Percentiles rank a stretch among this genome's conserved stretches.
These are phyloP conservation scores for Larimichthys crocea DNA, from an alignment of 2,113 vertebrate genomes.

Conservation along the genomic window DNA sequence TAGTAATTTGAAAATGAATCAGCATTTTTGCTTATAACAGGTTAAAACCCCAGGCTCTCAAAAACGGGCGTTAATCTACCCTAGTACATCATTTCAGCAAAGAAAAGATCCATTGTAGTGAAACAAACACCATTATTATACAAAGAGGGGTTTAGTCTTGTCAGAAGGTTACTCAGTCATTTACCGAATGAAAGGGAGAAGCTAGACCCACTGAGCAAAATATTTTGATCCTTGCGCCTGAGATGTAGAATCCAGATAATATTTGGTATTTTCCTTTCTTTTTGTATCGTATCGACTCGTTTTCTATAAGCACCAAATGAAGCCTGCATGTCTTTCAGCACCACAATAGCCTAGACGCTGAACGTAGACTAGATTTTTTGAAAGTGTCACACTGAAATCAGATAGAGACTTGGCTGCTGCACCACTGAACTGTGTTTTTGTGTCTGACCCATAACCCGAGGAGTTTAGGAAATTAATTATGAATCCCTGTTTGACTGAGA, in stretches of 20 bases:
- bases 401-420: slow-evolving; percentile 10
- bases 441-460: slow-evolving; percentile 30
- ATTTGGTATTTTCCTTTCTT: neutral
- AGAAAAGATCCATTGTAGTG: slow-evolving; percentile 17
- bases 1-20: slow-evolving; percentile 69
- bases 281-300: neutral
- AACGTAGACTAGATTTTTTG: neutral
- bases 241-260: neutral
- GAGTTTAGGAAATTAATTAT: slow-evolving; percentile 26
- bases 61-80: slow-evolving; percentile 29
- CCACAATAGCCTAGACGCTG: neutral
- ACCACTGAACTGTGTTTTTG: slow-evolving; percentile 4
- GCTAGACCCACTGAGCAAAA: neutral
- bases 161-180: slow-evolving; percentile 1
- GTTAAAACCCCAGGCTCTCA: slow-evolving; percentile 43
- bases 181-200: slow-evolving; percentile 5
- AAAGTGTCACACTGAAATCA: slow-evolving; percentile 40
- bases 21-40: slow-evolving; percentile 55
- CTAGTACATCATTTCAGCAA: slow-evolving; percentile 11
- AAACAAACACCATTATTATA: slow-evolving; percentile 13
- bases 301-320: neutral
- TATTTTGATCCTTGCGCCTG: neutral
- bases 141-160: neutral
- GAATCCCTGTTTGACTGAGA: slow-evolving; percentile 27
- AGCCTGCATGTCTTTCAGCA: neutral